A percentile compares a stretch with the other conserved stretches of the same genome.
Evolutionary conservation across 2,113 vertebrate genomes (phyloP).

Genomic region (Nibea coibor): DNA sequence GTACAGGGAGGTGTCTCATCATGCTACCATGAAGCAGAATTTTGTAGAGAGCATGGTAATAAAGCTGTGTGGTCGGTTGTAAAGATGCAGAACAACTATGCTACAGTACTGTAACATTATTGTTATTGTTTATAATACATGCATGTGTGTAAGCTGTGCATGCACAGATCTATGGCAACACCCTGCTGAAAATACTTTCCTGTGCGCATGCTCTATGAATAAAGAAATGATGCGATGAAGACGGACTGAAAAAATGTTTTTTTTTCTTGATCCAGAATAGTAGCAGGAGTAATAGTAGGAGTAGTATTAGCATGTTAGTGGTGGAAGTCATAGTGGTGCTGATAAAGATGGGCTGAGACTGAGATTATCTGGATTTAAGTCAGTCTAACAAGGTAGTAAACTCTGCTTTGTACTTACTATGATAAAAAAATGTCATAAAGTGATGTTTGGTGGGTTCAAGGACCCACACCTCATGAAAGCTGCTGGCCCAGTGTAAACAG

Average conservation of each 20-base stretch:
- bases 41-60: too few relatives aligned
- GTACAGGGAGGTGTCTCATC: too few relatives aligned
- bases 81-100: too few relatives aligned
- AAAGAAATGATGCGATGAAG: neutral
- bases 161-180: too few relatives aligned
- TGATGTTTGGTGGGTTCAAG: neutral
- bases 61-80: too few relatives aligned
- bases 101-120: too few relatives aligned
- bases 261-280: neutral
- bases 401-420: neutral
- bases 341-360: neutral
- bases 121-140: too few relatives aligned
- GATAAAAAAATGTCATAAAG: neutral
- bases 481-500: constrained; percentile 22
- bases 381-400: constrained; percentile 1
- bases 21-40: too few relatives aligned
- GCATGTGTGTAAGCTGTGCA: too few relatives aligned
- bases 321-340: neutral
- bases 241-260: neutral
- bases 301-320: neutral
- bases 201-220: neutral
- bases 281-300: neutral
- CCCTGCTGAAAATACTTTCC: too few relatives aligned
- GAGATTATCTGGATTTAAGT: neutral
- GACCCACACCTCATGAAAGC: neutral